Evolutionary conservation across 92 coral and sea anemone species (phyloP).

Genomic region (Pocillopora grandis): DNA sequence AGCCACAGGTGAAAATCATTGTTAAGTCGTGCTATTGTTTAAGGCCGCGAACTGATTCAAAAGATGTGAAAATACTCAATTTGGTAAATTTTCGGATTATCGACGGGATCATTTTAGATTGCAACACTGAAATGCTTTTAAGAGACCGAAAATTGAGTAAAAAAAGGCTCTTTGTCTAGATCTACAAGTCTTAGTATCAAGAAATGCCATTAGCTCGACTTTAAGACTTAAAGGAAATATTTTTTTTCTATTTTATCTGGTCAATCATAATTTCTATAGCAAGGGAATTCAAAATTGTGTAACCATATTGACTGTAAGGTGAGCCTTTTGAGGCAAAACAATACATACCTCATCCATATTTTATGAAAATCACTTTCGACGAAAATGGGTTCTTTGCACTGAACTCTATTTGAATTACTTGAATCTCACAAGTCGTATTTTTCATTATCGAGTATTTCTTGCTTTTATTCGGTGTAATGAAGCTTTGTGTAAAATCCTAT

Average conservation of each 20-base stretch:
- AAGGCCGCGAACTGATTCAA: neutral
- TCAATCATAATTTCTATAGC: too few relatives aligned
- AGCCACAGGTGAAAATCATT: constrained; percentile 11
- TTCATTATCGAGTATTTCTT: too few relatives aligned
- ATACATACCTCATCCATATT: neutral
- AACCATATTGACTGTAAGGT: neutral
- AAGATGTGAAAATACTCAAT: constrained; percentile 7
- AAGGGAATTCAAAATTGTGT: neutral
- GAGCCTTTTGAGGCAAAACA: neutral
- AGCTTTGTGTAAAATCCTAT: neutral
- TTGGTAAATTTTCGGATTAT: neutral
- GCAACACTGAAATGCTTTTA: neutral
- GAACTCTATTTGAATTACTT: neutral
- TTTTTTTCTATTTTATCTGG: too few relatives aligned
- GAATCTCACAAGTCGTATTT: neutral
- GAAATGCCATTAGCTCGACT: too few relatives aligned
- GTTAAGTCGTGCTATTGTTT: neutral
- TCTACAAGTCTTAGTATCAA: too few relatives aligned
- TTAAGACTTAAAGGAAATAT: too few relatives aligned
- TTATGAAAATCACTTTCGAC: neutral
- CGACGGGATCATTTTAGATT: neutral
- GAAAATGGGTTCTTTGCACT: neutral
- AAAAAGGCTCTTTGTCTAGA: constrained; percentile 6
- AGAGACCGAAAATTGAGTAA: neutral
- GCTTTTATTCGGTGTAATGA: neutral